Percentiles rank a stretch among this genome's conserved stretches.
Conservation (phyloP, 2,113 vertebrate genomes). For the Engraulis encrasicolus region DNA sequence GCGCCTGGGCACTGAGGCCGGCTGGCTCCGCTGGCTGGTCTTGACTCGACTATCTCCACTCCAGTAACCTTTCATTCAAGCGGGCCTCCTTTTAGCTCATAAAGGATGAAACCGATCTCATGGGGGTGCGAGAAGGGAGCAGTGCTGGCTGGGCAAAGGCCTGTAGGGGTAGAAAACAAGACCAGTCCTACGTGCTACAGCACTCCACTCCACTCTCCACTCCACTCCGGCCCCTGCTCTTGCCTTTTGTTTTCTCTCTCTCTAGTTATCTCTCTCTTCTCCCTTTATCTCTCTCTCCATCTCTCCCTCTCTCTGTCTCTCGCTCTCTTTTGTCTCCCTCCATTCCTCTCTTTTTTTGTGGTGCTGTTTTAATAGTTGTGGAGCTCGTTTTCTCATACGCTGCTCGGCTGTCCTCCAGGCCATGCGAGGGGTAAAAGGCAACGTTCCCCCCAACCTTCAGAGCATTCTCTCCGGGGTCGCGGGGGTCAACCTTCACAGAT, state of each 20-base stretch:
- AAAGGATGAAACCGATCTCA: conserved; percentile 80
- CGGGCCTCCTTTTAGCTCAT: conserved; percentile 76
- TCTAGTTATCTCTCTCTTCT: conserved; percentile 48
- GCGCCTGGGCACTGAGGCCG: too few species aligned
- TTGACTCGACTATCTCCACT: neutral
- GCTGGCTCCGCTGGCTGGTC: conserved; percentile 58
- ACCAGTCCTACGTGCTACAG: conserved; percentile 48
- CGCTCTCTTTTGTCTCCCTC: conserved; percentile 27
- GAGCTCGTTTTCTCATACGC: conserved; percentile 65
- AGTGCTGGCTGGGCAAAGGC: conserved; percentile 60
- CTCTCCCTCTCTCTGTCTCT: conserved; percentile 36
- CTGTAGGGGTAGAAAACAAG: conserved; percentile 64
- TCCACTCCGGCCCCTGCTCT: too few species aligned
- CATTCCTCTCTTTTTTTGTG: conserved; percentile 44
- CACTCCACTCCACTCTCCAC: conserved; percentile 47
- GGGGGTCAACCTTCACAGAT: conserved; percentile 88
- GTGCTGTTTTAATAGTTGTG: conserved; percentile 58
- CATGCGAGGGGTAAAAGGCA: conserved; percentile 70
- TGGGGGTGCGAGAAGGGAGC: conserved; percentile 61
- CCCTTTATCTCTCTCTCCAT: conserved; percentile 19
- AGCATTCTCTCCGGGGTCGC: conserved; percentile 89
- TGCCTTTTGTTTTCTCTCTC: conserved; percentile 12
- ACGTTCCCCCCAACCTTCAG: conserved; percentile 82
- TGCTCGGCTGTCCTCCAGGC: conserved; percentile 73
- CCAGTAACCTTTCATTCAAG: conserved; percentile 75